Conservation (phyloP, 2,113 vertebrate species). For the Mandrillus leucophaeus region DNA sequence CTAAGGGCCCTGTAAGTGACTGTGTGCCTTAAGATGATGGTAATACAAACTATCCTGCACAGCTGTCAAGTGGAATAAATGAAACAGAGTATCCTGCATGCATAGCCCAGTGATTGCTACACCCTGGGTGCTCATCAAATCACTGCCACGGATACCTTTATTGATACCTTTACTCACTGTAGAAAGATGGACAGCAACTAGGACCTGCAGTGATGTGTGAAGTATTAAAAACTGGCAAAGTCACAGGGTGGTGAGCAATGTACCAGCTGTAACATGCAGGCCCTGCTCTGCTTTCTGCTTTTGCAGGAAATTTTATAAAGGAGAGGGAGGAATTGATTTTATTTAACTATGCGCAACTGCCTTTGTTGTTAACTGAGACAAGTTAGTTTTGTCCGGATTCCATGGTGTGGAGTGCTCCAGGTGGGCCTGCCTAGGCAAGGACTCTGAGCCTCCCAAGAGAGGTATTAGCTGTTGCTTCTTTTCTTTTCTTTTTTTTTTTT, state of each 20-base stretch:
- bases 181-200: fast-evolving
- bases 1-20: neutral
- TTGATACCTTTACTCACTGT: fast-evolving
- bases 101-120: fast-evolving
- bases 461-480: neutral
- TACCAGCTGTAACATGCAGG: fast-evolving
- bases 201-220: neutral
- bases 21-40: neutral
- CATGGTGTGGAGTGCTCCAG: neutral
- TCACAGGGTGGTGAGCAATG: neutral
- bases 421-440: neutral
- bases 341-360: neutral
- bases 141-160: fast-evolving
- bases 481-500: no score
- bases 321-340: neutral
- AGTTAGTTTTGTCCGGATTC: neutral
- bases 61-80: no score
- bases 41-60: no score
- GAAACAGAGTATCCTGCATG: fast-evolving
- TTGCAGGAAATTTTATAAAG: neutral
- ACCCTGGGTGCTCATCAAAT: fast-evolving
- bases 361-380: fast-evolving
- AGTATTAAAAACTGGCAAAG: neutral
- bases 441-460: neutral
- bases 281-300: neutral